Evolutionary conservation across 2,797 vertebrate genomes (phyloP), one percentile per base, ranked within the genome.

Genomic region (Coilia nasus): DNA sequence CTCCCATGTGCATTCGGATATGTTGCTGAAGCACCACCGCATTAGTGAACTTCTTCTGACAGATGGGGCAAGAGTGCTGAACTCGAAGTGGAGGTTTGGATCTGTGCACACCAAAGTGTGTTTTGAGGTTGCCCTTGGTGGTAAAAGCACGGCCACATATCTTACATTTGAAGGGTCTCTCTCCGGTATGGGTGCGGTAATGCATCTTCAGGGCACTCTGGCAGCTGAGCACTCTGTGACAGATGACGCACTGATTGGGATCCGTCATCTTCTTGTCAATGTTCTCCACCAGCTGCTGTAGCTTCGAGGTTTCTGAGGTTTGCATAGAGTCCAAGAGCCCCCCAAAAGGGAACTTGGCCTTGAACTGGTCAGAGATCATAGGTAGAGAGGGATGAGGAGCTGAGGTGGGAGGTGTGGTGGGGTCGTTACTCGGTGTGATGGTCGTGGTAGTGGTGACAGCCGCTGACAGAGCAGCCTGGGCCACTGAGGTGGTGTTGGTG

Each of bases 181-280:
- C 98, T 6, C 98, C 98, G 23, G 98, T 99, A 94, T 99, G 98
- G 31, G 98, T 99, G 88, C 98, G 96, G 91, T 99, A 99, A 94
- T 99, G 98, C 98, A 99, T 99, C 95, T 99, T 99, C 87, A 99
- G 97, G 83, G 98, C 98, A 15, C 98, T 99, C 96, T 99, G 98
- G 93, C 98, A 99, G 93, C 98, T 99, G 90, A 99, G 96, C 89
- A 99, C 97, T 0, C 98, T 97, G 92, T 98, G 98, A 94, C 98
- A 99, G 94, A 99, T 99, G 89, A 98, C 97, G 0, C 98, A 99
- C 89, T 99, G 98, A 95, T 99, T 99, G 21, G 98, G 98, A 91
- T 99, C 98, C 0, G 98, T 97, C 97, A 99, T 98, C 94, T 99
- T 99, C 94, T 99, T 99, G 93, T 99, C 98, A 88, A 99, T 99